Evolutionary conservation across 2,888 invertebrate genomes (phyloP), one percentile per base, ranked within the genome.

Genomic region (Odontothrips loti): DNA sequence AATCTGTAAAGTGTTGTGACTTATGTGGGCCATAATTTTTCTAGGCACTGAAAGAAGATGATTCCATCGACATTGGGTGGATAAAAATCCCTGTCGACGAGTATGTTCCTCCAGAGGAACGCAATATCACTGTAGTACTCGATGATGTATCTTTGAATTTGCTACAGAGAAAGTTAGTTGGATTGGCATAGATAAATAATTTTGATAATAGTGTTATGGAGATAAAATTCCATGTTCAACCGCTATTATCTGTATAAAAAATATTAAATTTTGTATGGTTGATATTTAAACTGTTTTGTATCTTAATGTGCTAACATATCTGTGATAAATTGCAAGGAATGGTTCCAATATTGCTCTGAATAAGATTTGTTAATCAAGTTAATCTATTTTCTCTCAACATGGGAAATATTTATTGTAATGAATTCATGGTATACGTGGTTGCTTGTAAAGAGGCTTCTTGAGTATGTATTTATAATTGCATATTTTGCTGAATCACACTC

Each of bases 311-410:
- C 17, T 68, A 68, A 68, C 68, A 68, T 68, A 68, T 68, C 68
- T 68, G 68, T 68, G 68, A 68, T 68, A 68, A 63, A 63, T 63
- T 63, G 15, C 63, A 63, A 68, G 68, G 68, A 68, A 68, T 23
- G 23, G 68, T 68, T 68, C 23, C 23, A 20, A 9, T 68, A 10
- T 68, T 20, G n/a, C 23, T 68, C 23, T 23, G 6, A 68, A 3
- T 68, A n/a, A n/a, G 23, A 23, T 23, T n/a, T n/a, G 20, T 68
- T n/a, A 9, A 11, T 20, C 23, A n/a, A n/a, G 23, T 68, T n/a
- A 68, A 11, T n/a, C 20, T n/a, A 8, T 12, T n/a, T 68, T n/a
- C 10, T n/a, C 8, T n/a, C 6, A n/a, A 68, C 23, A 23, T n/a
- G 20, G 1, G 4, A 51, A 51, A 51, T 12, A 8, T 51, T 4